Evolutionary conservation across 1,140 invertebrate genomes (phyloP).

Genomic region (Vanessa tameamea): DNA sequence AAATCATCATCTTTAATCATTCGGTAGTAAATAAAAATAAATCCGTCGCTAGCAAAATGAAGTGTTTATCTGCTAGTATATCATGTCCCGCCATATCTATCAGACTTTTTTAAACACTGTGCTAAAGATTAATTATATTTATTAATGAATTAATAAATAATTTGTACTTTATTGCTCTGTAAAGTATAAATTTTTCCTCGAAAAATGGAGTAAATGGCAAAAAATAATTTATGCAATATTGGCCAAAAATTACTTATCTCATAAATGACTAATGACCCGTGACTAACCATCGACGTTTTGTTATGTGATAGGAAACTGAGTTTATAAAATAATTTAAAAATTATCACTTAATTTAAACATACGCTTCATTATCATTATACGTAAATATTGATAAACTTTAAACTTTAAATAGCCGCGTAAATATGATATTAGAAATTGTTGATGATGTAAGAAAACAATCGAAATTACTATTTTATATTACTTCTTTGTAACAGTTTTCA

Average conservation of each 20-base stretch:
- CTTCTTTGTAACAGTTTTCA: too few relatives aligned
- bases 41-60: too few relatives aligned
- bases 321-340: slow-evolving; percentile 24
- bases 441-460: slow-evolving; percentile 32
- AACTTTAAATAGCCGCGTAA: slow-evolving; percentile 42
- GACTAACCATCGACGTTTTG: slow-evolving; percentile 12
- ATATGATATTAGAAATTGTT: slow-evolving; percentile 41
- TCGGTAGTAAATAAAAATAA: too few relatives aligned
- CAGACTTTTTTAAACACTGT: too few relatives aligned
- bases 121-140: too few relatives aligned
- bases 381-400: slow-evolving; percentile 47
- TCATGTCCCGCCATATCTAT: too few relatives aligned
- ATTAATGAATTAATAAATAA: too few relatives aligned
- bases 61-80: too few relatives aligned
- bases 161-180: too few relatives aligned
- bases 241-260: slow-evolving; percentile 7
- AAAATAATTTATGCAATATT: not conserved
- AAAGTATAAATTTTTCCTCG: too few relatives aligned
- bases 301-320: slow-evolving; percentile 26
- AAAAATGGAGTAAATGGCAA: not conserved
- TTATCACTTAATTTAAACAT: slow-evolving; percentile 34
- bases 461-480: not conserved
- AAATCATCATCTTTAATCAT: too few relatives aligned
- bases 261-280: slow-evolving; percentile 14
- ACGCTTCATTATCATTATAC: slow-evolving; percentile 28